These are phyloP conservation scores for Lobophora halterata DNA, from an alignment of 2,888 invertebrate species.

Conservation along the genomic window DNA sequence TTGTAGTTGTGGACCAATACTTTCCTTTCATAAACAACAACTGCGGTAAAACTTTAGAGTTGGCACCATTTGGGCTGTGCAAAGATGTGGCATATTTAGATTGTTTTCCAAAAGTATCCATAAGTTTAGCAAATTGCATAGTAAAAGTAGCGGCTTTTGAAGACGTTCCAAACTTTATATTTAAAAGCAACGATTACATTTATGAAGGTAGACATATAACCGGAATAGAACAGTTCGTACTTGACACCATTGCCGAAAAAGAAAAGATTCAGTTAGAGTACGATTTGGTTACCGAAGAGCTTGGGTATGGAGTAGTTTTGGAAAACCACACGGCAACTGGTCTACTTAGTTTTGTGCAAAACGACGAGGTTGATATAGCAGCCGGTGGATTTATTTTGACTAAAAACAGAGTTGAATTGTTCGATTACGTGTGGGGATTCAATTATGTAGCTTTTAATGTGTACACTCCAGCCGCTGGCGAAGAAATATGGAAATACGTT, in stretches of 20 bases:
- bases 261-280: slow-evolving; percentile 43
- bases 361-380: slow-evolving; percentile 42
- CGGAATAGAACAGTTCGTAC: slow-evolving; percentile 52
- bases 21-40: slow-evolving; percentile 43
- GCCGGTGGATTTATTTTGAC: slow-evolving; percentile 50
- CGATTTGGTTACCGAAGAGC: slow-evolving; percentile 24
- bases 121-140: slow-evolving; percentile 41
- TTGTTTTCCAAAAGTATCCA: slow-evolving; percentile 31
- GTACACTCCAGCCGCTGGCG: slow-evolving; percentile 40
- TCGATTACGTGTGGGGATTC: slow-evolving; percentile 55
- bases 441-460: slow-evolving; percentile 42
- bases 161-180: slow-evolving; percentile 43
- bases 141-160: slow-evolving; percentile 42
- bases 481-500: slow-evolving; percentile 48
- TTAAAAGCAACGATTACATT: slow-evolving; percentile 35
- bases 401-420: slow-evolving; percentile 46
- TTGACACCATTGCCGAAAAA: slow-evolving; percentile 42
- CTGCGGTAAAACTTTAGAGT: slow-evolving; percentile 41
- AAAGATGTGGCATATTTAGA: slow-evolving; percentile 23
- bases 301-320: slow-evolving; percentile 42
- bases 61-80: slow-evolving; percentile 40
- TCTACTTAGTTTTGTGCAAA: slow-evolving; percentile 41
- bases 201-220: slow-evolving; percentile 34
- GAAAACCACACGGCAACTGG: slow-evolving; percentile 50
- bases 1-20: slow-evolving; percentile 39